Evolutionary conservation across 1,140 invertebrate genomes (phyloP).

Genomic region (Riptortus pedestris): DNA sequence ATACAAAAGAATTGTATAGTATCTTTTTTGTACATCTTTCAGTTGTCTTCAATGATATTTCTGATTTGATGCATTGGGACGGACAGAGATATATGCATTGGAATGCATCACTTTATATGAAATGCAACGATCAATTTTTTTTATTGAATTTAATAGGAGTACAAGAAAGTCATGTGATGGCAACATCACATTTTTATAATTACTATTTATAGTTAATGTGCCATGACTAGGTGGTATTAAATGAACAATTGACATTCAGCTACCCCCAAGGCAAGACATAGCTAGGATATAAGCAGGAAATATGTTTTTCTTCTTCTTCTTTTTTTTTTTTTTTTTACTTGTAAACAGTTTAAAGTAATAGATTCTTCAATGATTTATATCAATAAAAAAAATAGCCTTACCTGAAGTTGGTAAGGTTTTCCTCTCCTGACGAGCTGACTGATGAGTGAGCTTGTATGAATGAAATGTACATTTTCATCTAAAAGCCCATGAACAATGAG

Average conservation of each 20-base stretch:
- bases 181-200: too few species aligned
- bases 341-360: background rate
- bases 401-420: constrained; percentile 82
- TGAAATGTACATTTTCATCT: constrained; percentile 99
- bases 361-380: background rate
- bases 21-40: too few species aligned
- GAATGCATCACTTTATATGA: too few species aligned
- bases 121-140: too few species aligned
- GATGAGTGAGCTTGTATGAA: constrained; percentile 85
- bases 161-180: too few species aligned
- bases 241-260: background rate
- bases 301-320: background rate
- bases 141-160: too few species aligned
- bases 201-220: too few species aligned
- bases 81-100: too few species aligned
- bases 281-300: background rate
- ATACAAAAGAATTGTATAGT: too few species aligned
- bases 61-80: too few species aligned
- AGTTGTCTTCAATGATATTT: too few species aligned
- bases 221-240: too few species aligned
- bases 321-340: background rate
- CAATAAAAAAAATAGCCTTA: constrained; percentile 33
- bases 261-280: background rate
- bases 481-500: constrained; percentile 96
- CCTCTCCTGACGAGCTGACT: constrained; percentile 80